phyloP scores from a whole-genome alignment of 92 coral and sea anemone genomes.

The Porites divaricata region DNA sequence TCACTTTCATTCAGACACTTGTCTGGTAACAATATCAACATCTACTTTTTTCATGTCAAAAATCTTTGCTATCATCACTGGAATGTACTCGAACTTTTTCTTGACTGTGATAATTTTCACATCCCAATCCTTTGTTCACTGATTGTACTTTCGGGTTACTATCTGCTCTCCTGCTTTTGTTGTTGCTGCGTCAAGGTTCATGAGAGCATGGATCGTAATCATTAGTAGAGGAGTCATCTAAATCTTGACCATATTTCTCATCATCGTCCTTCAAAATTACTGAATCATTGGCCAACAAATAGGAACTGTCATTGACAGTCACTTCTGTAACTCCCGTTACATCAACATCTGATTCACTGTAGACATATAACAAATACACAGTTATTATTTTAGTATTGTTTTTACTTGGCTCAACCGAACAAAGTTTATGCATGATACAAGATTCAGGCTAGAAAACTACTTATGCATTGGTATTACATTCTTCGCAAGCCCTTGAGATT shows the following conservation, averaged over 20 bases:
- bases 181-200: slow-evolving; percentile 26
- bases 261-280: too few relatives aligned
- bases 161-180: slow-evolving; percentile 38
- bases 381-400: slow-evolving; percentile 11
- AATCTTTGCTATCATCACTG: slow-evolving; percentile 41
- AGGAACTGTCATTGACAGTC: too few relatives aligned
- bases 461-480: background rate
- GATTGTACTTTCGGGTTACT: slow-evolving; percentile 52
- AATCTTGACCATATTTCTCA: too few relatives aligned
- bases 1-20: slow-evolving; percentile 42
- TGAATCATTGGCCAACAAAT: too few relatives aligned
- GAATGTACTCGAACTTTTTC: slow-evolving; percentile 37
- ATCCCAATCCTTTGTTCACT: slow-evolving; percentile 55
- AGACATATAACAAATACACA: slow-evolving; percentile 5
- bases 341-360: background rate
- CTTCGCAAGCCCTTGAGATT: background rate
- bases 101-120: slow-evolving; percentile 29
- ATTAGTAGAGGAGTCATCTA: too few relatives aligned
- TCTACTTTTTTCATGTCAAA: slow-evolving; percentile 18
- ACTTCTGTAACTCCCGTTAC: background rate
- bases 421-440: background rate
- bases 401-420: background rate
- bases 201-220: background rate
- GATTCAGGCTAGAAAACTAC: slow-evolving; percentile 4
- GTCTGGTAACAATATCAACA: slow-evolving; percentile 27